Percentiles rank a stretch among this genome's conserved stretches.
phyloP scores from a whole-genome alignment of 2,797 vertebrate species.

The Chrosomus eos region DNA sequence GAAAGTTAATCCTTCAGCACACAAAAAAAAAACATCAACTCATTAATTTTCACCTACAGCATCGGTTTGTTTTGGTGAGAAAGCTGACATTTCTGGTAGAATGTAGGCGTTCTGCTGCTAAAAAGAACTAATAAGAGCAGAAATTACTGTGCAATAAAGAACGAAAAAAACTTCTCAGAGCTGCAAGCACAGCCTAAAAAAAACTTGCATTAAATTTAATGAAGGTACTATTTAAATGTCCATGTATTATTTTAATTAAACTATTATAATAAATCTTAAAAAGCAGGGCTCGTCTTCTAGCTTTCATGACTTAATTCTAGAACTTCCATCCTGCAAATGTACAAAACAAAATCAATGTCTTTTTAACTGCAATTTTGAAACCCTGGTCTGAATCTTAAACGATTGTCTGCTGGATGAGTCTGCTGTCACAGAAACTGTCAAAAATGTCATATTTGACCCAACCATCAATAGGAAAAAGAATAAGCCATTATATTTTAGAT shows the following conservation, averaged over 20 bases:
- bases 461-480: no score
- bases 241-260: constrained; percentile 20
- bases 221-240: constrained; percentile 7
- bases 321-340: neutral
- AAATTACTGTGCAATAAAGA: constrained; percentile 3
- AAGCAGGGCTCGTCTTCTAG: constrained; percentile 8
- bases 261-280: neutral
- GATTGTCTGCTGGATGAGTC: neutral
- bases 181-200: constrained; percentile 1
- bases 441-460: neutral
- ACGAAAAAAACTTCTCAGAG: constrained; percentile 9
- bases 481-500: no score
- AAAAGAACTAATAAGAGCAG: neutral
- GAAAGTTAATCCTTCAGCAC: neutral
- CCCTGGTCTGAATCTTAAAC: neutral
- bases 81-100: neutral
- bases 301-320: neutral
- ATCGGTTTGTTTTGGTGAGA: neutral
- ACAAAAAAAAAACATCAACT: neutral
- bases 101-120: neutral
- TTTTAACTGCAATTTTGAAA: neutral
- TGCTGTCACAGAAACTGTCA: neutral
- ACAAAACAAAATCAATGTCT: neutral
- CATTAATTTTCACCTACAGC: neutral
- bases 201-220: constrained; percentile 18